A percentile compares a stretch with the other conserved stretches of the same genome.
phyloP scores from a whole-genome alignment of 2,888 invertebrate species.

The Psylliodes chrysocephalus region DNA sequence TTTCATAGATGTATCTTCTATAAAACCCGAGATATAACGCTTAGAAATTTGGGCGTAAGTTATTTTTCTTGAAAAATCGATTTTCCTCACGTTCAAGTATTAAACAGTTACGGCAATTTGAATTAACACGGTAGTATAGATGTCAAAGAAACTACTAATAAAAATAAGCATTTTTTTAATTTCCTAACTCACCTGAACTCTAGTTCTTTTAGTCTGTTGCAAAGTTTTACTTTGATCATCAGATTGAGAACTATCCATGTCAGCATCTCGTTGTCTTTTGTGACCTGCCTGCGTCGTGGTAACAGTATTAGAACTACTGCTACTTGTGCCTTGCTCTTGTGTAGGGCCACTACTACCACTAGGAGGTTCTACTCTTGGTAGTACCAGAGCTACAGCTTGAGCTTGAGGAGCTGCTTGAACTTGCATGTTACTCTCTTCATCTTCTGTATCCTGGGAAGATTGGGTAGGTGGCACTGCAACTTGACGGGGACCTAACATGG shows the following conservation, averaged over 20 bases:
- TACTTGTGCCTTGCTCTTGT: slow-evolving; percentile 59
- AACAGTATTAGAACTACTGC: slow-evolving; percentile 72
- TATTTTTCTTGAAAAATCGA: too few relatives aligned
- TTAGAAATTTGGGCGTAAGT: too few relatives aligned
- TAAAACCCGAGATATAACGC: too few relatives aligned
- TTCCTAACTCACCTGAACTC: slow-evolving; percentile 64
- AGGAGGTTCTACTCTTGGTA: slow-evolving; percentile 77
- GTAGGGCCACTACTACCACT: slow-evolving; percentile 60
- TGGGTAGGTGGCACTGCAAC: slow-evolving; percentile 73
- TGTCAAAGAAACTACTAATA: not conserved
- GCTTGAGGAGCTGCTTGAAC: slow-evolving; percentile 62
- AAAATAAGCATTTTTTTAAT: too few relatives aligned
- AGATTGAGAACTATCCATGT: slow-evolving; percentile 66
- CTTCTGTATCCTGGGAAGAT: slow-evolving; percentile 69
- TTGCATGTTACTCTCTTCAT: slow-evolving; percentile 61
- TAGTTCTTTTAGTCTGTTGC: slow-evolving; percentile 67
- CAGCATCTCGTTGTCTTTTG: slow-evolving; percentile 71
- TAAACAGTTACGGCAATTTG: too few relatives aligned
- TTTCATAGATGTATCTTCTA: too few relatives aligned
- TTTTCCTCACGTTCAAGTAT: too few relatives aligned
- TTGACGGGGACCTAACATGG: slow-evolving; percentile 68
- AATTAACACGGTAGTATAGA: not conserved
- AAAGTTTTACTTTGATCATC: slow-evolving; percentile 64
- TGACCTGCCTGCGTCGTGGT: slow-evolving; percentile 74
- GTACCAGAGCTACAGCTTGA: slow-evolving; percentile 76